Conservation (phyloP, 2,113 vertebrate genomes). For the Fulica atra region DNA sequence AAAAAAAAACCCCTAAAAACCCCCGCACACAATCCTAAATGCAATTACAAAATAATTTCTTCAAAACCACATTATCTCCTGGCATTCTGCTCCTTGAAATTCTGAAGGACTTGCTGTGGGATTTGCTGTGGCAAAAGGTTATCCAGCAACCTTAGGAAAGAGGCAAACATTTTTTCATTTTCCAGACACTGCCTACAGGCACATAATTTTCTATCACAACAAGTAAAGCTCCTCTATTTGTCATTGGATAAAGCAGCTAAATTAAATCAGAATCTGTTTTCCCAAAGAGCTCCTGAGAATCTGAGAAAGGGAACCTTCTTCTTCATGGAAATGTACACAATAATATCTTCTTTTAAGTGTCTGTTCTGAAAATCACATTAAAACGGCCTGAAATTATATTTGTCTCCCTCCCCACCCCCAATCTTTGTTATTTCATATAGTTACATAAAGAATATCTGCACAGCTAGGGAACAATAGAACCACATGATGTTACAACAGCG, state of each 20-base stretch:
- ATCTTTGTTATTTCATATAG: neutral
- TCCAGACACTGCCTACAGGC: neutral
- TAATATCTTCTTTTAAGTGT: neutral
- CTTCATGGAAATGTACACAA: neutral
- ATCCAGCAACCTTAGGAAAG: neutral
- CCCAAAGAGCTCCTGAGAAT: neutral
- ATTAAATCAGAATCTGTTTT: neutral
- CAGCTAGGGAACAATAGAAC: neutral
- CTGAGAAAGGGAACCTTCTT: neutral
- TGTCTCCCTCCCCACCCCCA: fast-evolving
- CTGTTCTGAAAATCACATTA: neutral
- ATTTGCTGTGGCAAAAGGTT: neutral
- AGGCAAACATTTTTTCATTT: neutral
- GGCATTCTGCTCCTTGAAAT: neutral
- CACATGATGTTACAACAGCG: neutral
- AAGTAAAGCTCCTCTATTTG: neutral
- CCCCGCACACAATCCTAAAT: neutral
- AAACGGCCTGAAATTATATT: neutral
- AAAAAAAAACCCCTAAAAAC: neutral
- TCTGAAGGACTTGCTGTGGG: neutral
- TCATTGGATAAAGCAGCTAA: neutral
- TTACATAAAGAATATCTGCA: neutral
- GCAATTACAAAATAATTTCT: neutral
- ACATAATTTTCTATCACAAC: neutral
- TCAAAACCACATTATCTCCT: neutral